A percentile compares a stretch with the other conserved stretches of the same genome.
These are phyloP conservation scores for Platichthys stellatus DNA, from an alignment of 2,113 vertebrate species.

Conservation along the genomic window DNA sequence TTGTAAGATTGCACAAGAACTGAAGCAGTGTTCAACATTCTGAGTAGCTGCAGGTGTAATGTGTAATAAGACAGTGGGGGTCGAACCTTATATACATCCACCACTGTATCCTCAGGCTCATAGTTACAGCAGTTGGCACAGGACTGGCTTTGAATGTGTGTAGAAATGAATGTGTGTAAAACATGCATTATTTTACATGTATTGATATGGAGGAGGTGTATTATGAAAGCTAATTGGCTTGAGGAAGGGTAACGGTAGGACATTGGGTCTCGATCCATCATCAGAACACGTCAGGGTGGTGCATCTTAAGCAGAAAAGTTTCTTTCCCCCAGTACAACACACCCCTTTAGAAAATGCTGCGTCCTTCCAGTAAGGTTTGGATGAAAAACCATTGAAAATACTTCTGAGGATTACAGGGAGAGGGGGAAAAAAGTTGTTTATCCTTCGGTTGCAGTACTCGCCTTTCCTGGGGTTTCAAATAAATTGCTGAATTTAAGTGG, in stretches of 20 bases:
- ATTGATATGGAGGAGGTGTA: background rate
- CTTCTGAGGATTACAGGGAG: background rate
- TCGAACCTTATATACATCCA: background rate
- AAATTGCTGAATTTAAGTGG: background rate
- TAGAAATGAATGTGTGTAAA: slow-evolving; percentile 14
- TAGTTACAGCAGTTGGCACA: background rate
- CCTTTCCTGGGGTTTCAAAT: slow-evolving; percentile 12
- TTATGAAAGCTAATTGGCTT: slow-evolving; percentile 18
- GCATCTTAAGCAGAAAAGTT: background rate
- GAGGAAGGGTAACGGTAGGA: slow-evolving; percentile 11
- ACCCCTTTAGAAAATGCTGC: background rate
- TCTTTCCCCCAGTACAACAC: background rate
- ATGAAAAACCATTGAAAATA: background rate
- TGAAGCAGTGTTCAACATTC: background rate
- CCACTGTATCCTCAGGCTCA: background rate
- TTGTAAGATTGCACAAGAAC: slow-evolving; percentile 23
- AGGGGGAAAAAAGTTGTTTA: background rate
- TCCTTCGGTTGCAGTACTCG: slow-evolving; percentile 7
- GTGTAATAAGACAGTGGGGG: slow-evolving; percentile 7
- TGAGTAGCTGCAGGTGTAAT: slow-evolving; percentile 2
- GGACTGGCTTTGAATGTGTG: background rate
- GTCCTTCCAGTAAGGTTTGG: background rate
- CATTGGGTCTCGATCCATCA: slow-evolving; percentile 17
- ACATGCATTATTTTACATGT: background rate
- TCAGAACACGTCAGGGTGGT: background rate